phyloP scores from a whole-genome alignment of 2,888 invertebrate genomes.

The Blastobasis lacticolella region DNA sequence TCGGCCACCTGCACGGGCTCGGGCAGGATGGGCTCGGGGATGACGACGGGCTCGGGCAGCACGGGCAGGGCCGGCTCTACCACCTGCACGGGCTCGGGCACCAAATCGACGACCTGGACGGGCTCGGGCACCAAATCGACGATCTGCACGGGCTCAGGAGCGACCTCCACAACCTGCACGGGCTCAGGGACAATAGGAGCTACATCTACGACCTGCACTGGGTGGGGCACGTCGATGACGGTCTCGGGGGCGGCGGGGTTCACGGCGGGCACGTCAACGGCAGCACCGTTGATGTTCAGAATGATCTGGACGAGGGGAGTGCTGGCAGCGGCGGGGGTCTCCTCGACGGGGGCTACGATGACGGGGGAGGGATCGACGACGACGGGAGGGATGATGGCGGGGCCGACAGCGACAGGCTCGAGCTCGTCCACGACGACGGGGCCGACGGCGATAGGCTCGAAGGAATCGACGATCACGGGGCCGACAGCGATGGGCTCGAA shows the following conservation, averaged over 20 bases:
- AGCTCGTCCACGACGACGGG: not conserved
- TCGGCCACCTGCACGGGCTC: conserved; percentile 12
- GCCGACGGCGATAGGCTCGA: not conserved
- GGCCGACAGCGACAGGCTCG: conserved; percentile 6
- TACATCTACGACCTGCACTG: not conserved
- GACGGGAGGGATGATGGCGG: conserved; percentile 4
- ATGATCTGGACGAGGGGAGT: conserved; percentile 29
- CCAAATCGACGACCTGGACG: conserved; percentile 7
- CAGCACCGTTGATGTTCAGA: conserved; percentile 22
- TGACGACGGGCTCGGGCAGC: conserved; percentile 1
- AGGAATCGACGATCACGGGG: conserved; percentile 12
- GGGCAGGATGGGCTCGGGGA: conserved; percentile 7
- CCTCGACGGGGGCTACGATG: conserved; percentile 4
- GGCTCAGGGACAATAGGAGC: conserved; percentile 2
- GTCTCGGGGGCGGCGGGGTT: conserved; percentile 4
- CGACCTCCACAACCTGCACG: conserved; percentile 7
- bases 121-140: conserved; percentile 6
- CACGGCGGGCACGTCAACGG: conserved; percentile 4
- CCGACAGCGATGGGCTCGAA: conserved; percentile 7
- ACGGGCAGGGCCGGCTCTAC: not conserved
- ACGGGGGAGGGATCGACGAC: conserved; percentile 9
- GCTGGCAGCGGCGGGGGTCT: conserved; percentile 16
- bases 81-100: not conserved
- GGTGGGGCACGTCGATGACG: not conserved
- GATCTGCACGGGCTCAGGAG: conserved; percentile 2